Conservation (phyloP, 2,888 invertebrate genomes). For the Tenthredo mesomela region DNA sequence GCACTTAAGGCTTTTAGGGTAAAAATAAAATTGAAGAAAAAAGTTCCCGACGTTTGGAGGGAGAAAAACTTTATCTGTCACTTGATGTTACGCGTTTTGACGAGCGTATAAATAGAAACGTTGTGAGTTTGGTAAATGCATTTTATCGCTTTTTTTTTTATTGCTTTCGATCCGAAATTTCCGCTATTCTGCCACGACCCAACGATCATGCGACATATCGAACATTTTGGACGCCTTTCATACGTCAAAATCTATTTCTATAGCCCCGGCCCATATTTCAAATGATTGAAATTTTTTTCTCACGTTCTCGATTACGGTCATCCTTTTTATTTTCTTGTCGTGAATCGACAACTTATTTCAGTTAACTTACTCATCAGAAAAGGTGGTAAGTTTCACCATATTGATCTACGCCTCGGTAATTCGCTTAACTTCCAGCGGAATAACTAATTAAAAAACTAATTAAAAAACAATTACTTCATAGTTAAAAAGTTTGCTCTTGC, state of each 20-base stretch:
- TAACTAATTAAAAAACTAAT: neutral
- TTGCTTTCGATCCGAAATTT: slow-evolving; percentile 7
- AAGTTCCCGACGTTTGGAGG: neutral
- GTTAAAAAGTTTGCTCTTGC: neutral
- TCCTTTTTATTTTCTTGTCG: neutral
- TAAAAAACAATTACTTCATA: neutral
- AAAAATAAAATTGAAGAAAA: neutral
- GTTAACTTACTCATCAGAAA: neutral
- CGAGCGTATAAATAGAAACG: slow-evolving; percentile 2
- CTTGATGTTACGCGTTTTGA: neutral
- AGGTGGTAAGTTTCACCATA: neutral
- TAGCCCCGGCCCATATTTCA: neutral
- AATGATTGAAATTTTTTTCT: slow-evolving; percentile 30
- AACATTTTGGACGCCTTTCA: slow-evolving; percentile 20
- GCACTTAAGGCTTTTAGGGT: neutral
- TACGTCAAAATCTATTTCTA: neutral
- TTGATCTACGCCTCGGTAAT: neutral
- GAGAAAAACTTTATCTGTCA: slow-evolving; percentile 8
- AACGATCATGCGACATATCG: slow-evolving; percentile 19
- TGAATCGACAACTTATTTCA: neutral
- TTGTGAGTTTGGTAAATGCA: neutral
- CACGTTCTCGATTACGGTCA: neutral
- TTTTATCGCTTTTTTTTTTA: slow-evolving; percentile 17
- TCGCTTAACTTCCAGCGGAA: neutral
- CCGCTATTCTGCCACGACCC: neutral